Base-by-base conservation (phyloP, 1,140 invertebrate species). In the Coptotermes formosanus region DNA sequence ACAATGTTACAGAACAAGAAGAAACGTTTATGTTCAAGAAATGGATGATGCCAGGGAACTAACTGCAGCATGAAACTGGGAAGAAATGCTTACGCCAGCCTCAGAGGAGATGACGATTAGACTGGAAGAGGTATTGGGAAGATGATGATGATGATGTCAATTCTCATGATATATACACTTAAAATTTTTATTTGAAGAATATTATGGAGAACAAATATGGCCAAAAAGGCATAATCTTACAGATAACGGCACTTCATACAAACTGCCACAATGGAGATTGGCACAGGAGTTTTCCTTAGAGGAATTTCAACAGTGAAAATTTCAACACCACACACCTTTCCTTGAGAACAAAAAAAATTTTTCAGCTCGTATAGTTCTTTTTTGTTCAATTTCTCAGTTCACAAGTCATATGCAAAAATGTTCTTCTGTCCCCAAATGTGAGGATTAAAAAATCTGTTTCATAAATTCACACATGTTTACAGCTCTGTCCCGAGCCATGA, bases 401-500 rank as follows among this genome's bases (percentile, higher is more conserved):
- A 30, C 64, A 30, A 38, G 64, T 75, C 25, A 75, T 75, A 75
- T 75, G 25, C 30, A 75, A 75, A 30, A 75, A 55, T 55, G 64
- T 75, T 75, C 25, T 11, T 75, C 25, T 75, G 64, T 25, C 25
- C n/a, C 25, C 1, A 30, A 75, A 8, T 75, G 64, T 75, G 64
- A 75, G 64, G 64, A 75, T 75, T 8, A 75, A 30, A 8, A 75
- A 30, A 0, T 75, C n/a, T 75, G 25, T 75, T 75, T 75, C 6
- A 55, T 55, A 19, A 55, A 21, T 16, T 45, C 52, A 55, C 52
- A 21, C 14, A 55, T 55, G n/a, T 85, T 69, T 87, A 90, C 82
- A 90, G 86, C 86, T 90, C 89, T 82, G 90, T 90, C 55, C 90
- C 90, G 43, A 90, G 87, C 90, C 90, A 90, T 14, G 90, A 90